Percentiles rank a stretch among this genome's conserved stretches.
Conservation (phyloP, 2,113 vertebrate species). For the Octodon degus region DNA sequence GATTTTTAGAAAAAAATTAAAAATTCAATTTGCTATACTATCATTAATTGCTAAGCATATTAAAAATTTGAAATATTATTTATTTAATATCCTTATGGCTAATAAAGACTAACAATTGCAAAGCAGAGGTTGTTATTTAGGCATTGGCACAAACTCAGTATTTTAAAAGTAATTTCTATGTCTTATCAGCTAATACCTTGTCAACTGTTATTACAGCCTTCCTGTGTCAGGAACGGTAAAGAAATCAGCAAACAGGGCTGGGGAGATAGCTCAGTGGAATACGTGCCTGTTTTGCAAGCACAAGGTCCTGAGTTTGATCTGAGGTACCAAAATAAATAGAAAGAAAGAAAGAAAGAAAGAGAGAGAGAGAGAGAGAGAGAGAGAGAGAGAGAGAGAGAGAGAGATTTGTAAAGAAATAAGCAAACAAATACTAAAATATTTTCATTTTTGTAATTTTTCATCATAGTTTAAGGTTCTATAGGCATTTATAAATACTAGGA, state of each 20-base stretch:
- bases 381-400: no score
- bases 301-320: no score
- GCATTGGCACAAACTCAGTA: neutral
- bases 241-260: neutral
- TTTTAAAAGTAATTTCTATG: constrained; percentile 36
- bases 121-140: neutral
- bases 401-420: neutral
- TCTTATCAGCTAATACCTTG: neutral
- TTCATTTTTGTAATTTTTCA: constrained; percentile 13
- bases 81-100: neutral
- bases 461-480: neutral
- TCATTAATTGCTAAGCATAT: constrained; percentile 8
- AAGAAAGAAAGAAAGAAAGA: no score
- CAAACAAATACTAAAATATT: constrained; percentile 8
- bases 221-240: neutral
- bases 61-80: neutral
- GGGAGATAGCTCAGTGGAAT: no score
- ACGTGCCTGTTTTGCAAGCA: no score
- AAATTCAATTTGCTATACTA: neutral
- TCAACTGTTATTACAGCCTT: neutral
- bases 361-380: no score
- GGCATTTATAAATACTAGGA: neutral
- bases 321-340: no score
- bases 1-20: constrained; percentile 11
- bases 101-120: constrained; percentile 6